Evolutionary conservation across 2,113 vertebrate genomes (phyloP).

Genomic region (Zapornia atra): DNA sequence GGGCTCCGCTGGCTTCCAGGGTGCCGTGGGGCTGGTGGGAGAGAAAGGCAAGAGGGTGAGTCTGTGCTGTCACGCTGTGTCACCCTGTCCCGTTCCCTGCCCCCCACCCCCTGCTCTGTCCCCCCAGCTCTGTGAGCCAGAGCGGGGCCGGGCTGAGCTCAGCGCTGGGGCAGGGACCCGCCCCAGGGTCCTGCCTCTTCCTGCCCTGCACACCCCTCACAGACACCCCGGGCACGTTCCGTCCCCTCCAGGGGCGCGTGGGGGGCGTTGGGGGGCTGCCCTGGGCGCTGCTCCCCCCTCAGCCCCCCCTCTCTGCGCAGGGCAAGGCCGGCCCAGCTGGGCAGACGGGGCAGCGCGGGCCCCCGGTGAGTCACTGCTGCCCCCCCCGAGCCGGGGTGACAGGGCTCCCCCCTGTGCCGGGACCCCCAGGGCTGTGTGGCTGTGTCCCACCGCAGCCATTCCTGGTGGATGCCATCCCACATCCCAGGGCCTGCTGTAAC

Average conservation of each 20-base stretch:
- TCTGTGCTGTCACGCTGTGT: neutral
- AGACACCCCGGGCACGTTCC: accelerated
- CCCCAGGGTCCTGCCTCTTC: accelerated
- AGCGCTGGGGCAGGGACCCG: too few species aligned
- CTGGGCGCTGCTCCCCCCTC: neutral
- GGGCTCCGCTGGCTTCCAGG: conserved; percentile 88
- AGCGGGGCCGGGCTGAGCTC: neutral
- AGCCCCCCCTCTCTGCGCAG: conserved; percentile 52
- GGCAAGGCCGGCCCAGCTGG: conserved; percentile 86
- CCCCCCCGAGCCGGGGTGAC: neutral
- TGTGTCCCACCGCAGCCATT: neutral
- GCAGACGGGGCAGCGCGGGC: conserved; percentile 83
- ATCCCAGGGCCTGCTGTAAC: neutral
- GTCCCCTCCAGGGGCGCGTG: neutral
- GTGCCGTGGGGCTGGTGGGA: conserved; percentile 78
- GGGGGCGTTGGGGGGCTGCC: neutral
- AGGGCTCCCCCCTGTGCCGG: neutral
- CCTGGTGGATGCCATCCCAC: too few species aligned
- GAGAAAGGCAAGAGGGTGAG: conserved; percentile 93
- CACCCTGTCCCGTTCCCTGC: neutral
- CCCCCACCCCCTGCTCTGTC: neutral
- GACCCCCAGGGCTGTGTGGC: neutral
- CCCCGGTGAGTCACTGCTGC: conserved; percentile 78
- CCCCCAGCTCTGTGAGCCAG: neutral
- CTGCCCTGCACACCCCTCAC: accelerated